Base-by-base conservation (phyloP, 2,113 vertebrate genomes). In the Pelmatolapia mariae region DNA sequence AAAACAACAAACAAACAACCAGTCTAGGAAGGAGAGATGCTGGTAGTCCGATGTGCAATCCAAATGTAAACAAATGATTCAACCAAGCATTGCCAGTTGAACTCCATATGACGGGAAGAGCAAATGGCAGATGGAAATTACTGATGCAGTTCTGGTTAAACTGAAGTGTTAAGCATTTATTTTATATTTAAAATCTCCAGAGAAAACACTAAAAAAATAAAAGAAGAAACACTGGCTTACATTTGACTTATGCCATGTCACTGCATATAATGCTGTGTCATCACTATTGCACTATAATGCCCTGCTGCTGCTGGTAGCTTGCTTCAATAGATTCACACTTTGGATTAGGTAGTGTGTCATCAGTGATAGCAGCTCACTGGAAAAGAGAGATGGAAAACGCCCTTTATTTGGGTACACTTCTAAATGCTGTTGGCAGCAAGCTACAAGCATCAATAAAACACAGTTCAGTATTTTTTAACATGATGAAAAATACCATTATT, bases 221-320 rank as follows among this genome's bases (percentile, higher is more conserved):
- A 66, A 22, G 10, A 22, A 66, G 12, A 66, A 66, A 66, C 19
- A 4, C 61, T 38, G 0, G 0, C 63, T 68, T 68, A 68, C 36
- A 68, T 68, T 24, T 40, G 36, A 68, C 63, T 68, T 68, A 40
- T 68, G 36, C 36, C 8, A 24, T 68, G 12, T 40, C 63, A 40
- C 33, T 68, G 63, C 63, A 68, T 40, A 38, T 68, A 68, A 68
- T 68, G 63, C 63, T 68, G 36, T 68, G 12, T 24, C 36, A 68
- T 68, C 12, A 40, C 36, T 68, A 40, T 40, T 68, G 7, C 63
- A 40, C 63, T 40, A 68, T 68, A 68, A 68, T 68, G 36, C n/a
- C 63, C 33, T 68, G 36, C 63, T 68, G 36, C 36, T 68, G 36
- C 7, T 40, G 11, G 63, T 36, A 68, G 36, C 36, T 40, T 68